These are phyloP conservation scores for Cardiocondyla obscurior DNA, from an alignment of 1,140 invertebrate species.

Conservation along the genomic window DNA sequence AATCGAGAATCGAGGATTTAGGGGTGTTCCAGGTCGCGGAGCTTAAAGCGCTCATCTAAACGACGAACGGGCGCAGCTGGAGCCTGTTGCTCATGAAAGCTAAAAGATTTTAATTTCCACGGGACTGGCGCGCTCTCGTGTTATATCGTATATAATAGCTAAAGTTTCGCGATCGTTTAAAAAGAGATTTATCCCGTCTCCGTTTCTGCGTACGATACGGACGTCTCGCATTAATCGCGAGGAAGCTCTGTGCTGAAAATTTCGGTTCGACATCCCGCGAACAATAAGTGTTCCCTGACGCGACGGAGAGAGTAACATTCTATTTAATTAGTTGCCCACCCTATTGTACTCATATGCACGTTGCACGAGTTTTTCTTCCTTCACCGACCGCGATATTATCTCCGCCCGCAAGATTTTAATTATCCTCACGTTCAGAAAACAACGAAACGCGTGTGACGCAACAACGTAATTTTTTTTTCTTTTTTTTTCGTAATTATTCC, in stretches of 20 bases:
- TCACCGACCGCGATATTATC: background rate
- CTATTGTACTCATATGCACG: background rate
- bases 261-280: background rate
- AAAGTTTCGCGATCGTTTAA: background rate
- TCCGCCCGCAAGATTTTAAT: constrained; percentile 23
- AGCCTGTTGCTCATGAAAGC: background rate
- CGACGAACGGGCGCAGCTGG: background rate
- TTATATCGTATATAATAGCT: background rate
- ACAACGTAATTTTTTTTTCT: too few species aligned
- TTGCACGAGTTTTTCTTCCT: background rate
- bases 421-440: background rate
- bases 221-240: background rate
- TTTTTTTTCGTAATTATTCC: background rate
- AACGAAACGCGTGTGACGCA: background rate
- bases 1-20: background rate
- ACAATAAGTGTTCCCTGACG: background rate
- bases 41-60: background rate
- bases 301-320: background rate
- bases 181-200: background rate
- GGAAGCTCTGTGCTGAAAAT: background rate
- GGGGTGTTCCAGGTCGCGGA: background rate
- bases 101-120: background rate
- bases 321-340: constrained; percentile 16
- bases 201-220: background rate
- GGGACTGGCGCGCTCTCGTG: too few species aligned